phyloP scores from a whole-genome alignment of 2,797 vertebrate species.

The Carduelis carduelis region DNA sequence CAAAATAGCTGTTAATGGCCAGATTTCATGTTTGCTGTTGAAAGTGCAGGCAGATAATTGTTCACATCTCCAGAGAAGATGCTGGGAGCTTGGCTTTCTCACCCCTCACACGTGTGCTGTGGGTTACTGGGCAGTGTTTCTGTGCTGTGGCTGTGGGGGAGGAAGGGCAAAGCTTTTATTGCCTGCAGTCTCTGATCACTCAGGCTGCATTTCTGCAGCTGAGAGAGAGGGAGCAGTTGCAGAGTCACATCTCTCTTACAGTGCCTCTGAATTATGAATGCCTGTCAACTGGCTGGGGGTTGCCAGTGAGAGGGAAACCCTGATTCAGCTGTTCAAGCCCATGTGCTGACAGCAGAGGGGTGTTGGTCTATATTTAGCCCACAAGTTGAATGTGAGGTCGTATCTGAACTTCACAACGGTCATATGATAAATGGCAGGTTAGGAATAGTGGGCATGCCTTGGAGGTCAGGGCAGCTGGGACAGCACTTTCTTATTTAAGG shows the following conservation, averaged over 20 bases:
- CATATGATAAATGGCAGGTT: conserved; percentile 52
- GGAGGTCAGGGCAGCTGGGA: conserved; percentile 43
- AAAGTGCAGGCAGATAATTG: not conserved
- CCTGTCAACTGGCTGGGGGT: not conserved
- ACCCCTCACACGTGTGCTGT: not conserved
- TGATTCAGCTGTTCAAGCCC: not conserved
- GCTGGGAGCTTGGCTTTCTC: not conserved
- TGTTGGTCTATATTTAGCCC: conserved; percentile 54
- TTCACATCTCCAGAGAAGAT: not conserved
- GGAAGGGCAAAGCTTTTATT: not conserved
- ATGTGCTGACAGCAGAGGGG: not conserved
- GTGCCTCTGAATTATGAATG: not conserved
- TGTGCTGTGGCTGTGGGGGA: not conserved
- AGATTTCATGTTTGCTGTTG: not conserved
- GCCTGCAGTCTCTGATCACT: not conserved
- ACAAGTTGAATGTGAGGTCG: not conserved
- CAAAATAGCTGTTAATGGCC: not conserved
- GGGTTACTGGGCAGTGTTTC: not conserved
- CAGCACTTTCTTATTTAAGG: not conserved
- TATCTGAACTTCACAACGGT: conserved; percentile 32
- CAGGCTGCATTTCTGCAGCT: not conserved
- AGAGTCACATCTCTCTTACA: not conserved
- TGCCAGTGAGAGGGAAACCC: not conserved
- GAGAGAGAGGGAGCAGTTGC: not conserved
- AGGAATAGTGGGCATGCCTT: not conserved